Base-by-base conservation (phyloP, 2,797 vertebrate species). In the Limosa lapponica region DNA sequence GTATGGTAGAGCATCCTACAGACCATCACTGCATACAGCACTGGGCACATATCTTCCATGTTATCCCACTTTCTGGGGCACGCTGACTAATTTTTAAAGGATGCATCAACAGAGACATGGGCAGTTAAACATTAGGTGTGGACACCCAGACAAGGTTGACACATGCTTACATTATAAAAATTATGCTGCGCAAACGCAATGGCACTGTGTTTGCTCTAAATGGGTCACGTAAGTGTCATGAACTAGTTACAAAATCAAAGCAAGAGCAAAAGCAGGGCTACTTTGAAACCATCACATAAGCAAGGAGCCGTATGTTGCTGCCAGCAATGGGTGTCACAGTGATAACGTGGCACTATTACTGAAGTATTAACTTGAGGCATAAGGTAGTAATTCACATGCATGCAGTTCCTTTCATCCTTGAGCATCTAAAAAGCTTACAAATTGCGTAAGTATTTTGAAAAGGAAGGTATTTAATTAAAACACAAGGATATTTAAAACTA, bases 181-280 rank as follows among this genome's bases (percentile, higher is more conserved):
- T 74, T 41, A 83, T 14, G 82, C 95, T 72, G 79, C 44, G 82
- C 70, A 75, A 96, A 86, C 54, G 4, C 87, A 88, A 72, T 6
- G 34, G 67, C 70, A 57, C 44, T 0, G 0, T 4, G 30, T 80
- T 84, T 67, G 8, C 39, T 77, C 64, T 90, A 90, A 96, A 70
- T 95, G 66, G 82, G 92, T 96, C 92, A 93, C 1, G 0, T 10
- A 58, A 87, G 64, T 84, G 77, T 87, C 91, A 82, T 1, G 37
- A 90, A 72, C 48, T 0, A 3, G 87, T 93, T 93, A 87, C 82
- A 87, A 87, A 95, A 91, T 37, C 91, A 93, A 95, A 88, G 69
- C 65, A 83, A 59, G 57, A 71, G 67, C 41, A 77, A 71, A 85
- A 89, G 28, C 83, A 93, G 28, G 32, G 59, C 51, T 81, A 36